phyloP scores from a whole-genome alignment of 1,140 invertebrate genomes.

The Lordiphosa collinella region DNA sequence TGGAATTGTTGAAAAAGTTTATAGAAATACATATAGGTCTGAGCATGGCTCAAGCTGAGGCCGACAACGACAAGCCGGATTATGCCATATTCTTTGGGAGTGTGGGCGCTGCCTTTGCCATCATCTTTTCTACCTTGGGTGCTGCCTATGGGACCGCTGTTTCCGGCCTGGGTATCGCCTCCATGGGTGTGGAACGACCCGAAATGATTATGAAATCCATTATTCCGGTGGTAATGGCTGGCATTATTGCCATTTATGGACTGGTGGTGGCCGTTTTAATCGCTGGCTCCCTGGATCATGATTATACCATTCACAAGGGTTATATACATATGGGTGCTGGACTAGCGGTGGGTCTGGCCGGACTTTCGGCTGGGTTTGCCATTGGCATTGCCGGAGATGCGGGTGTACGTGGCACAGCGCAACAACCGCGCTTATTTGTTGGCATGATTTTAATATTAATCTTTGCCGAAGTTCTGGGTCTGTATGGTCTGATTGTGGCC shows the following conservation, averaged over 20 bases:
- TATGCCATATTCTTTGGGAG: constrained; percentile 91
- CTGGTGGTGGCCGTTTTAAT: constrained; percentile 95
- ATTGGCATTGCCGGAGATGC: constrained; percentile 96
- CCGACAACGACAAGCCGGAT: constrained; percentile 80
- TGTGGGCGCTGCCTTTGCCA: constrained; percentile 97
- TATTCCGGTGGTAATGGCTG: constrained; percentile 65
- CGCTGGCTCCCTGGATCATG: constrained; percentile 83
- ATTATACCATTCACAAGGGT: constrained; percentile 84
- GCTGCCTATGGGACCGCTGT: constrained; percentile 53
- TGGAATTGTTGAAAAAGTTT: background rate
- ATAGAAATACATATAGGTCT: background rate
- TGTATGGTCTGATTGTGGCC: constrained; percentile 96
- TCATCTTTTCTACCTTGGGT: constrained; percentile 86
- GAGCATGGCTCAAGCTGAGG: background rate
- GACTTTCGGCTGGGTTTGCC: constrained; percentile 93
- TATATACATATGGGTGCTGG: constrained; percentile 95
- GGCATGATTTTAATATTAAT: constrained; percentile 98
- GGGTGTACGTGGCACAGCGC: constrained; percentile 93
- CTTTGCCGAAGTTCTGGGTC: constrained; percentile 96
- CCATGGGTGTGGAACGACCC: constrained; percentile 36
- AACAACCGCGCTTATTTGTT: constrained; percentile 95
- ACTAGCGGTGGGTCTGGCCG: constrained; percentile 93
- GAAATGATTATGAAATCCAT: constrained; percentile 63
- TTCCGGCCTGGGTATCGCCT: constrained; percentile 46
- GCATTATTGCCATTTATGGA: constrained; percentile 87